Conservation (phyloP, 2,797 vertebrate species). For the Chelidonichthys spinosus region DNA sequence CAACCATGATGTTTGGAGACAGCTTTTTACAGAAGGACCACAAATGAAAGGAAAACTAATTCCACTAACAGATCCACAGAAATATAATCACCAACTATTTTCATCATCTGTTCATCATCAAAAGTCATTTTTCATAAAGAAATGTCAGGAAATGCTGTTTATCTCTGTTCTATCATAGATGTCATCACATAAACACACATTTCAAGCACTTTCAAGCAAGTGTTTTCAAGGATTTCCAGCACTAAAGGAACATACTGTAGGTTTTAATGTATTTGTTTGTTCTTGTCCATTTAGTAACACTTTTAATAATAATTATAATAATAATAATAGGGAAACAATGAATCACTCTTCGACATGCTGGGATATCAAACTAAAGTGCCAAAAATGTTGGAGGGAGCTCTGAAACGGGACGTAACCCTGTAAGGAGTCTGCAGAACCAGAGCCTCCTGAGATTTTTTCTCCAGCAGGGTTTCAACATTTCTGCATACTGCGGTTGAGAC, state of each 20-base stretch:
- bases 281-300: constrained; percentile 40
- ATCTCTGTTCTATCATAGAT: too few relatives aligned
- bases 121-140: too few relatives aligned
- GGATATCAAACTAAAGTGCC: constrained; percentile 53
- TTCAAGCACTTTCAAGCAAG: too few relatives aligned
- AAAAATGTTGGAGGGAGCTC: constrained; percentile 52
- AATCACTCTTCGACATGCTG: constrained; percentile 47
- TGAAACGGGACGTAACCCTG: constrained; percentile 61
- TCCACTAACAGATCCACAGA: too few relatives aligned
- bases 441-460: constrained; percentile 61
- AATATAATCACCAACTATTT: too few relatives aligned
- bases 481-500: constrained; percentile 48
- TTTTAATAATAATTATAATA: constrained; percentile 53
- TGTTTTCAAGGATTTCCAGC: too few relatives aligned
- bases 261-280: constrained; percentile 38
- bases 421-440: constrained; percentile 68
- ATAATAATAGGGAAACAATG: constrained; percentile 46
- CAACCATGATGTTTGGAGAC: too few relatives aligned
- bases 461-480: constrained; percentile 50
- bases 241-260: background rate
- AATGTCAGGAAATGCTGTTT: too few relatives aligned
- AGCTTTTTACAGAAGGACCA: too few relatives aligned
- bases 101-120: too few relatives aligned
- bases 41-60: too few relatives aligned
- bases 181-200: too few relatives aligned